phyloP scores from a whole-genome alignment of 2,113 vertebrate species.

The Stigmatopora nigra region DNA sequence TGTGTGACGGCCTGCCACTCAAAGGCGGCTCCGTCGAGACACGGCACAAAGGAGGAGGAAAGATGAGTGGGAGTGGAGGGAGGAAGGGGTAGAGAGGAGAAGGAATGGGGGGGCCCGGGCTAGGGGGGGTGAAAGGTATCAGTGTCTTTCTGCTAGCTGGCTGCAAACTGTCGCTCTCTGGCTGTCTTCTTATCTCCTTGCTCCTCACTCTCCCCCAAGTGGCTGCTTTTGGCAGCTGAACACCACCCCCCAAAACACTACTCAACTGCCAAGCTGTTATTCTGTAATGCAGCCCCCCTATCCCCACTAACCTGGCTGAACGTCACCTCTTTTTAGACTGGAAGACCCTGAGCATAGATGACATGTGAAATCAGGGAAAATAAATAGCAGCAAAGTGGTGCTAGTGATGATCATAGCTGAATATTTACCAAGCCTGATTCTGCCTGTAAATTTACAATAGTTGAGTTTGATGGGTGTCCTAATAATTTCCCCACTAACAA shows the following conservation, averaged over 20 bases:
- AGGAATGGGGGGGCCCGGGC: constrained; percentile 5
- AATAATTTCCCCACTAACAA: no score
- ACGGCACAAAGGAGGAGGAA: constrained; percentile 59
- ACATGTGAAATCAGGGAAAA: constrained; percentile 27
- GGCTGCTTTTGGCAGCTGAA: constrained; percentile 59
- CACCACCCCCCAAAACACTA: constrained; percentile 2
- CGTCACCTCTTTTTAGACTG: constrained; percentile 42
- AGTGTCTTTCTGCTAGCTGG: constrained; percentile 57
- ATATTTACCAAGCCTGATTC: no score
- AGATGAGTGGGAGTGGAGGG: constrained; percentile 43
- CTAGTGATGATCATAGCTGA: not conserved
- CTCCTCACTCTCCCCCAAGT: constrained; percentile 61
- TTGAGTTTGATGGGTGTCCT: no score
- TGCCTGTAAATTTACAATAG: no score
- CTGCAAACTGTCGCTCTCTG: constrained; percentile 53
- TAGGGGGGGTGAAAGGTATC: constrained; percentile 48
- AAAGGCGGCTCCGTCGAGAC: constrained; percentile 60
- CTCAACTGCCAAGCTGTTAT: constrained; percentile 3
- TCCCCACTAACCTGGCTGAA: constrained; percentile 38
- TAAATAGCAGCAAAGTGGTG: constrained; percentile 35
- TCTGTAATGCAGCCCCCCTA: not conserved
- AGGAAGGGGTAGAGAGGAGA: constrained; percentile 12
- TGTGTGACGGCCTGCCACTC: constrained; percentile 71
- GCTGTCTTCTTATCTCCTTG: constrained; percentile 61
- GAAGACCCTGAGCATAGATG: constrained; percentile 25